Base-by-base conservation (phyloP, 2,797 vertebrate species). In the Melanotaenia nigrans region DNA sequence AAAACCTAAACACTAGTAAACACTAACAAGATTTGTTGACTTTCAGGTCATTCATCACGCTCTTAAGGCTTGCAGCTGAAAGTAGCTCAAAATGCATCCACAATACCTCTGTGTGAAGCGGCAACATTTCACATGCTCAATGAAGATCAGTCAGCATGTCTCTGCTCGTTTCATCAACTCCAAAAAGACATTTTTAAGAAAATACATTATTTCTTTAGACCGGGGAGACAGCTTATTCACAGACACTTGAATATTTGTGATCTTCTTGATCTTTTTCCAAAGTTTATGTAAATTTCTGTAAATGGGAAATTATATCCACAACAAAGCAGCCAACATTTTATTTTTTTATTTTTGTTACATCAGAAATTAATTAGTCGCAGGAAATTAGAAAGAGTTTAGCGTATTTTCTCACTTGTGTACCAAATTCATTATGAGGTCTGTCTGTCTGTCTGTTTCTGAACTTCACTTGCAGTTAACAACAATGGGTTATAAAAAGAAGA, bases 231-330 rank as follows among this genome's bases (percentile, higher is more conserved):
- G 16, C 18, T 18, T 45, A 18, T 45, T 18, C 18, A 16, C 42
- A 18, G 16, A 74, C 25, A 72, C 36, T 82, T 85, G 77, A 85
- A 76, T 76, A 66, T 65, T 49, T 53, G 25, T 71, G 68, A 80
- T 79, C 68, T 81, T 28, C 11, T n/a, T 54, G 57, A 70, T 73
- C 38, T 80, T 73, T 68, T 68, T 83, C 35, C 9, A 76, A 42
- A 70, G 79, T 72, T 68, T 61, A 53, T 78, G 83, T 81, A 61
- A 62, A 78, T 83, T 78, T 78, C 72, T 47, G 56, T 56, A 79
- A 85, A 84, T 78, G 61, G 59, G 30, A 82, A 85, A 85, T 79
- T 67, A 83, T 45, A 71, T 62, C 77, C 82, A 73, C 77, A 72
- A 78, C 72, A 57, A 78, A 49, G 24, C 24, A 73, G 74, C 13